Base-by-base conservation (phyloP, 2,113 vertebrate species). In the Scophthalmus maximus region DNA sequence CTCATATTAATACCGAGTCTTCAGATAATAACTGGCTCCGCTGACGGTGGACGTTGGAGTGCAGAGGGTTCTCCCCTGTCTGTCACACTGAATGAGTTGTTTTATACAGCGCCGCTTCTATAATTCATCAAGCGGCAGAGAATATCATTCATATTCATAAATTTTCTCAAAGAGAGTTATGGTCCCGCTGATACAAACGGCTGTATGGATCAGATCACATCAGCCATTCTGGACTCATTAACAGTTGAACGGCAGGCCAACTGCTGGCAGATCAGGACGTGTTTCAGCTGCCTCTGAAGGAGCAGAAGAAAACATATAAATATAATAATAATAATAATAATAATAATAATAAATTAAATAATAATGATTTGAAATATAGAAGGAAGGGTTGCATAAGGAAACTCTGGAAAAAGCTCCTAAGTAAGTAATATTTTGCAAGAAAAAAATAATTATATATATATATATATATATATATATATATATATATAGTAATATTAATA, bases 201-300 rank as follows among this genome's bases (percentile, higher is more conserved):
- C 81, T 81, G 80, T 81, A 62, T 73, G 73, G 80, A 78, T 82
- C 67, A 78, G 58, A 79, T 87, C 73, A 51, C 52, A 79, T 57
- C 65, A 72, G 66, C 76, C 83, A 89, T 70, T 86, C 68, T 80
- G 87, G 82, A 89, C 79, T 79, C 79, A 87, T 88, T 89, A 88
- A 84, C 64, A 57, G 62, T 27, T 66, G 58, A 38, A 78, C 38
- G 47, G 70, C 10, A 32, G 27, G 79, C 78, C 86, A 82, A 68
- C 68, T 32, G 50, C 53, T 73, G 64, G 76, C 79, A 87, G 84
- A 60, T 59, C 42, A 8, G 60, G 87, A 91, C 80, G 78, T 90
- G 89, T 78, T 55, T 3, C 32, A 26, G 55, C 32, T 36, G 30
- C 53, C 18, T 14, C 8, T 5, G 18, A n/a, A 14, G 9, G 17